A percentile compares a stretch with the other conserved stretches of the same genome.
These are phyloP conservation scores for Ostrea edulis DNA, from an alignment of 1,140 invertebrate species.

Conservation along the genomic window DNA sequence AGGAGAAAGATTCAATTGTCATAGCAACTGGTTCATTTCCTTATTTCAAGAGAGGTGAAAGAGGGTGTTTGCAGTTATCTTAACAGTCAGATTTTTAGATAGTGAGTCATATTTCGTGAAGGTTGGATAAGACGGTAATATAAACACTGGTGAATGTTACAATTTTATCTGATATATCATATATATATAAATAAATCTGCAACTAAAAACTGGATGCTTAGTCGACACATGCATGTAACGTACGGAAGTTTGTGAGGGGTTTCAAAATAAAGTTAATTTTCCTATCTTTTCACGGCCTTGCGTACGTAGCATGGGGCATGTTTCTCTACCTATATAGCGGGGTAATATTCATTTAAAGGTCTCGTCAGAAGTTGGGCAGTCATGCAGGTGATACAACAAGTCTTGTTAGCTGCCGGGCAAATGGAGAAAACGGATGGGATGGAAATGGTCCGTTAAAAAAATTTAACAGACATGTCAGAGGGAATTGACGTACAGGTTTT, in stretches of 20 bases:
- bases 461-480: background rate
- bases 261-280: background rate
- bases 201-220: background rate
- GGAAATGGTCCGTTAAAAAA: background rate
- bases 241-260: background rate
- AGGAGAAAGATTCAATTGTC: slow-evolving; percentile 35
- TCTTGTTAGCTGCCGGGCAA: background rate
- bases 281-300: slow-evolving; percentile 17
- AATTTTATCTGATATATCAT: background rate
- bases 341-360: background rate
- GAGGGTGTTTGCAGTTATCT: background rate
- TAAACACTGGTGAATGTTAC: background rate
- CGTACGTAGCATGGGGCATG: background rate
- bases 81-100: slow-evolving; percentile 13
- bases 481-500: background rate
- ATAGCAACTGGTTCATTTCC: slow-evolving; percentile 27
- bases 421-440: slow-evolving; percentile 1
- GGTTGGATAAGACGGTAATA: slow-evolving; percentile 17
- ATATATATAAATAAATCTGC: background rate
- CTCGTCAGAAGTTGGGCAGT: slow-evolving; percentile 13
- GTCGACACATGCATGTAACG: slow-evolving; percentile 9
- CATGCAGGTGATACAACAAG: slow-evolving; percentile 13
- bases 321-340: background rate
- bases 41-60: background rate
- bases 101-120: slow-evolving; percentile 33